These are phyloP conservation scores for Tapirus terrestris DNA, from an alignment of 2,113 vertebrate genomes.

Conservation along the genomic window DNA sequence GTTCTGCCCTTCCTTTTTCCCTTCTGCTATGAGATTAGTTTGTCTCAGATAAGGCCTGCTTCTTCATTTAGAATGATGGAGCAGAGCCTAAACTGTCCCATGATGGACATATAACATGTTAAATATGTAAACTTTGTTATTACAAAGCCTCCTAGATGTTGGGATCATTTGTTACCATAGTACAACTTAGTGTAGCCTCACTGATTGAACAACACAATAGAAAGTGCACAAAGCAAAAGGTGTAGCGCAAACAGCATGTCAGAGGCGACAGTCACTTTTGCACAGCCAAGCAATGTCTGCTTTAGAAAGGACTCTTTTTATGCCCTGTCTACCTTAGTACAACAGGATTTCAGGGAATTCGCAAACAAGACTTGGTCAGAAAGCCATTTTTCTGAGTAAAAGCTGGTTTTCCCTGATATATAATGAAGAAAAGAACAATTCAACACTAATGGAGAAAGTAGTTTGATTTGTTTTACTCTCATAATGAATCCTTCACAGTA, in stretches of 20 bases:
- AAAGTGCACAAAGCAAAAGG: not conserved
- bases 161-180: not conserved
- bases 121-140: not conserved
- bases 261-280: not conserved
- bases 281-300: not conserved
- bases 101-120: not conserved
- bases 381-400: conserved; percentile 40
- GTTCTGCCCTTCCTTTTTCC: not conserved
- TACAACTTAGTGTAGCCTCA: not conserved
- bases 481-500: not conserved
- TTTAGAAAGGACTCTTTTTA: not conserved
- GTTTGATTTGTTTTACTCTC: not conserved
- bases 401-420: not conserved
- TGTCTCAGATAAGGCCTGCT: not conserved
- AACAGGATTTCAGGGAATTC: not conserved
- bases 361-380: not conserved
- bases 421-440: not conserved
- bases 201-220: not conserved
- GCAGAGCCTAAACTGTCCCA: not conserved
- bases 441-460: not conserved
- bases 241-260: not conserved
- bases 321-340: not conserved
- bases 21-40: not conserved
- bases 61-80: not conserved
- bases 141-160: not conserved